These are phyloP conservation scores for Pipistrellus pipistrellus DNA, from an alignment of 2,797 vertebrate species.

Conservation along the genomic window DNA sequence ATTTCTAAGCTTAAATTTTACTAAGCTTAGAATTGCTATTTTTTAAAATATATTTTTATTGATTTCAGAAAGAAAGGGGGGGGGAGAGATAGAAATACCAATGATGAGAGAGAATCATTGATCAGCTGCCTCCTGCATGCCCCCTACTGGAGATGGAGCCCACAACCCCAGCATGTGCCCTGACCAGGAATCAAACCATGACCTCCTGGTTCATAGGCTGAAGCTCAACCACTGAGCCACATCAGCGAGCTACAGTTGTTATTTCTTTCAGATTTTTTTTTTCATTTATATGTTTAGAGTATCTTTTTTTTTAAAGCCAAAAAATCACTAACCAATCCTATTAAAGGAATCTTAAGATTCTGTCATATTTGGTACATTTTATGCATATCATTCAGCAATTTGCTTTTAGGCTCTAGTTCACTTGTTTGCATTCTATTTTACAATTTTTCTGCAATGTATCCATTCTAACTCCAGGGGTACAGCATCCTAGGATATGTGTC, in stretches of 20 bases:
- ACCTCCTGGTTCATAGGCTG: too few relatives aligned
- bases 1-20: constrained; percentile 29
- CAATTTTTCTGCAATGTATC: background rate
- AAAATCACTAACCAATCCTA: background rate
- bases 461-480: background rate
- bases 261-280: background rate
- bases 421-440: background rate
- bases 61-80: too few relatives aligned
- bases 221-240: too few relatives aligned
- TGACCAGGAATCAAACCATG: too few relatives aligned
- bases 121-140: too few relatives aligned
- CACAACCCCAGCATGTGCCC: too few relatives aligned
- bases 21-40: constrained; percentile 1
- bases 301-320: background rate
- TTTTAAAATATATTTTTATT: background rate
- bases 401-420: background rate
- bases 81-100: too few relatives aligned
- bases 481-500: background rate
- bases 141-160: too few relatives aligned
- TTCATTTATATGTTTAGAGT: background rate
- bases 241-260: background rate
- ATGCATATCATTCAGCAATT: background rate
- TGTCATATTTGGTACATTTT: background rate
- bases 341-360: background rate
- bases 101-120: too few relatives aligned